Percentiles rank a stretch among this genome's conserved stretches.
phyloP scores from a whole-genome alignment of 2,888 invertebrate species.

The Laothoe populi region DNA sequence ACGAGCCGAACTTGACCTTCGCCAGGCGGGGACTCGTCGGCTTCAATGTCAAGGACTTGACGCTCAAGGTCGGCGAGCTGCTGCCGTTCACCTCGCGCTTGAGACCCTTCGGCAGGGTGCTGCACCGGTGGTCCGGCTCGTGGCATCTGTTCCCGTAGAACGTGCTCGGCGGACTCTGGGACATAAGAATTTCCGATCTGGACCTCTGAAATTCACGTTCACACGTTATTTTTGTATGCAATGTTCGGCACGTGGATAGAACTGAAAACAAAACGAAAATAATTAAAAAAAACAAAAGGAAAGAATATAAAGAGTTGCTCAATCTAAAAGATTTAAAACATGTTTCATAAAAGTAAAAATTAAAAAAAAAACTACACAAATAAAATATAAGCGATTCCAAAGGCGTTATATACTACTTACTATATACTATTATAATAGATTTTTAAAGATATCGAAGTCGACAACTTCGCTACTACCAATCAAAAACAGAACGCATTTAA shows the following conservation, averaged over 20 bases:
- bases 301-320: background rate
- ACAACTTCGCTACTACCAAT: no score
- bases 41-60: conserved; percentile 52
- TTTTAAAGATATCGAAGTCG: no score
- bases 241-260: background rate
- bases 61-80: conserved; percentile 62
- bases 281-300: background rate
- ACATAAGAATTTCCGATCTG: conserved; percentile 73
- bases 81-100: conserved; percentile 27
- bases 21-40: conserved; percentile 51
- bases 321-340: background rate
- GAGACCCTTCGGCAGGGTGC: conserved; percentile 52
- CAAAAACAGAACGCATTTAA: background rate
- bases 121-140: conserved; percentile 40
- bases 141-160: conserved; percentile 38
- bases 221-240: conserved; percentile 24
- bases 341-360: no score
- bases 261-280: conserved; percentile 1
- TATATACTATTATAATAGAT: no score
- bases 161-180: conserved; percentile 67
- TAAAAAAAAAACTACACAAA: background rate
- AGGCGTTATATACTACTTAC: no score
- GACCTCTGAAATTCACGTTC: conserved; percentile 66
- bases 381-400: no score
- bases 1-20: conserved; percentile 58